Evolutionary conservation across 2,888 invertebrate genomes (phyloP).

Genomic region (Meandrusa payeni): DNA sequence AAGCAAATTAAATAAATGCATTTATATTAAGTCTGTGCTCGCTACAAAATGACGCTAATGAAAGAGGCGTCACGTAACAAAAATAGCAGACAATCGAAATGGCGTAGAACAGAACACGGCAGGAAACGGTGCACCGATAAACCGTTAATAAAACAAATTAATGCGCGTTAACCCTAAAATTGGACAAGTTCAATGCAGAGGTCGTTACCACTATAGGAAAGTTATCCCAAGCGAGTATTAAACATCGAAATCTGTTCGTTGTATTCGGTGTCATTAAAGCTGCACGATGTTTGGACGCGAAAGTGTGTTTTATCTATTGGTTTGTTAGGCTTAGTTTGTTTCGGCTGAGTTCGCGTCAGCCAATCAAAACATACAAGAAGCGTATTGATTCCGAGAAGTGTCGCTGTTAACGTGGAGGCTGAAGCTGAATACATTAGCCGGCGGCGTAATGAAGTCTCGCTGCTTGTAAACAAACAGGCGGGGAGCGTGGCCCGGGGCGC

Average conservation of each 20-base stretch:
- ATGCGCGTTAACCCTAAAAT: conserved; percentile 77
- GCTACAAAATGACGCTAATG: conserved; percentile 12
- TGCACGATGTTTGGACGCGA: conserved; percentile 41
- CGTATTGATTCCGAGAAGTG: conserved; percentile 82
- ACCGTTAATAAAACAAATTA: conserved; percentile 78
- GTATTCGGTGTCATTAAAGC: conserved; percentile 77
- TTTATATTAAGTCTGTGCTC: conserved; percentile 8
- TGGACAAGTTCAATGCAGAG: conserved; percentile 79
- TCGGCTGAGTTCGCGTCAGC: conserved; percentile 52
- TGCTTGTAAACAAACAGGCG: conserved; percentile 78
- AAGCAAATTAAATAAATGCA: background rate
- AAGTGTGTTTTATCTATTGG: conserved; percentile 55
- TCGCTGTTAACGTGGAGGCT: conserved; percentile 81
- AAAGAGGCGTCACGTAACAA: conserved; percentile 27
- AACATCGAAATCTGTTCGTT: conserved; percentile 78
- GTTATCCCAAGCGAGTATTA: conserved; percentile 75
- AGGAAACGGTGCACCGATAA: conserved; percentile 75
- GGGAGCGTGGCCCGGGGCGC: conserved; percentile 48
- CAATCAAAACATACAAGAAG: conserved; percentile 81
- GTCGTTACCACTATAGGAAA: conserved; percentile 78
- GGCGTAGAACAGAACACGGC: conserved; percentile 54
- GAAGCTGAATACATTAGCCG: conserved; percentile 81
- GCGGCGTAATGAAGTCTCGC: conserved; percentile 80
- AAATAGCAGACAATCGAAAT: conserved; percentile 52
- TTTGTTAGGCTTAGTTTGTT: conserved; percentile 51